Conservation (phyloP, 2,113 vertebrate genomes). For the Lepus americanus region DNA sequence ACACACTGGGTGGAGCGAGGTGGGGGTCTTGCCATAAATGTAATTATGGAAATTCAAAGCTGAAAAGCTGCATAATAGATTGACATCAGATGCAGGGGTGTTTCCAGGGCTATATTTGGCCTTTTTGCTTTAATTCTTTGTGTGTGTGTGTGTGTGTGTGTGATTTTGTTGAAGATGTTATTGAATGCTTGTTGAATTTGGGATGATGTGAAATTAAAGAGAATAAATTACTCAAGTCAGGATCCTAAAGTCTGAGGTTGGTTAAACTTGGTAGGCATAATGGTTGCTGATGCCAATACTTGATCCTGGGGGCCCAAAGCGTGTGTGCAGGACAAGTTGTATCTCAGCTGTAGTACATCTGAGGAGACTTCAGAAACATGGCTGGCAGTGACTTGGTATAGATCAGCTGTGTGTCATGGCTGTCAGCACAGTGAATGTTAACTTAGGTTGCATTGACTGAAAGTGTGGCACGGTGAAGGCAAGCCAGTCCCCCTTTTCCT, state of each 20-base stretch:
- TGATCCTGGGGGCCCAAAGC: background rate
- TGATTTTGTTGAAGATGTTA: background rate
- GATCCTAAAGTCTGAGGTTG: slow-evolving; percentile 29
- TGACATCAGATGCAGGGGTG: background rate
- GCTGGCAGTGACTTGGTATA: background rate
- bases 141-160: no score
- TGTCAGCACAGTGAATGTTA: background rate
- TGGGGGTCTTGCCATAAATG: background rate
- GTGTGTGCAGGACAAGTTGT: background rate
- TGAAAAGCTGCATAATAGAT: background rate
- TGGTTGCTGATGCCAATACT: background rate
- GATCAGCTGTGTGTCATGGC: background rate
- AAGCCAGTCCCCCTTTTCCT: background rate
- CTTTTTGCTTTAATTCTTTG: slow-evolving; percentile 3
- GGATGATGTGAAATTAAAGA: slow-evolving; percentile 24
- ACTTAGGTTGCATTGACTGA: background rate
- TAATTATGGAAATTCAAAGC: background rate
- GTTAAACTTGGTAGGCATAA: background rate
- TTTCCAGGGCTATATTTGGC: background rate
- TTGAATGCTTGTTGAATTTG: background rate
- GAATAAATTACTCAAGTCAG: background rate
- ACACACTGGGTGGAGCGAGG: background rate
- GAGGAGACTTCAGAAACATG: background rate
- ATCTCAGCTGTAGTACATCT: background rate
- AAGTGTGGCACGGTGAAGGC: background rate